Evolutionary conservation across 2,113 vertebrate genomes (phyloP), one percentile per base, ranked within the genome.

Genomic region (Bufo gargarizans): DNA sequence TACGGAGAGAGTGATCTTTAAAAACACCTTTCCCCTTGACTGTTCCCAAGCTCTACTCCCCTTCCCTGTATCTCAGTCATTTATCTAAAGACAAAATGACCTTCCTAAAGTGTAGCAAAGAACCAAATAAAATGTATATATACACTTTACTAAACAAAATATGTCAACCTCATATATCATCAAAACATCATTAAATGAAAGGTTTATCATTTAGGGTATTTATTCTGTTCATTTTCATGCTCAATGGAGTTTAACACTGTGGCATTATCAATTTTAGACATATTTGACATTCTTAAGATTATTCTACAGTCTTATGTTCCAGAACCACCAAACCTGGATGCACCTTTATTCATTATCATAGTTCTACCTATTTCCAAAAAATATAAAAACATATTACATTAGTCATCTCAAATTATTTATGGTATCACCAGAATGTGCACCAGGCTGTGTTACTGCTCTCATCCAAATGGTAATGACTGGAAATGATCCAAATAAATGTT

Each of bases 1-100:
- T 98, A 97, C 0, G 97, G 97, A 71, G 97, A 97, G 92, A 97
- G 97, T 77, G 97, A 98, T 93, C 97, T 98, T 93, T 98, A 95
- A 82, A 77, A 65, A 10, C 85, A 79, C 13, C 74, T 69, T 53
- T 53, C 10, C 69, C 81, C 59, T 33, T 67, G 49, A 88, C 58
- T 72, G 49, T 83, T 53, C 87, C 81, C 81, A 55, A 82, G 69
- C 55, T 88, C 69, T 43, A 69, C 14, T 63, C 69, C 69, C 69
- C 53, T 82, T 83, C 56, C 69, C 79, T 82, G 53, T 72, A 69
- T 17, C 65, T 45, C 13, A 58, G 43, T 49, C 71, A 56, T 84
- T 50, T 45, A 84, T 50, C 49, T 50, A 84, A 77, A 78, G 77
- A 59, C 76, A 87, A 82, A 65, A 77, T 56, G 33, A 33, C 81